Percentiles rank a stretch among this genome's conserved stretches.
These are phyloP conservation scores for Lacerta viridis DNA, from an alignment of 2,797 vertebrate genomes.

Conservation along the genomic window DNA sequence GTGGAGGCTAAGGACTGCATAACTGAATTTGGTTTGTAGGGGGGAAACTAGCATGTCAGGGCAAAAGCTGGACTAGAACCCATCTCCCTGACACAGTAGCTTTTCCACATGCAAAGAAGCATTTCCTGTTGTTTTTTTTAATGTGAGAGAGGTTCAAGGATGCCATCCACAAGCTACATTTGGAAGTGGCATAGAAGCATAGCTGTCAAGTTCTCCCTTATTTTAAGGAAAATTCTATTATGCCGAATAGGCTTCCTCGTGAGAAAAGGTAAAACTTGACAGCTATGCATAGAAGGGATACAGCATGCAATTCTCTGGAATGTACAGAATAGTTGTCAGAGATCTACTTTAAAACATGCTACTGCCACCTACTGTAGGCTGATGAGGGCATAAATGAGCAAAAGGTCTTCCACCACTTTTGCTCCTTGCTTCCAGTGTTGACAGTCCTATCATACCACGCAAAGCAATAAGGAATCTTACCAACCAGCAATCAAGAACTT, in stretches of 20 bases:
- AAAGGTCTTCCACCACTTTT: too few relatives aligned
- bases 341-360: not conserved
- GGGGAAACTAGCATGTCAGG: not conserved
- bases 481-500: slow-evolving; percentile 43
- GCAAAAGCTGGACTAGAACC: not conserved
- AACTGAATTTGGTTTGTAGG: not conserved
- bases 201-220: too few relatives aligned
- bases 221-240: too few relatives aligned
- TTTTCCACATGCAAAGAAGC: not conserved
- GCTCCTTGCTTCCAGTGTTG: not conserved
- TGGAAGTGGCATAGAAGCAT: not conserved
- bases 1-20: not conserved
- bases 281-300: not conserved
- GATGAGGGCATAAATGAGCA: not conserved
- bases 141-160: not conserved
- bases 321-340: not conserved
- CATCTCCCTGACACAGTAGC: not conserved
- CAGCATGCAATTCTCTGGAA: not conserved
- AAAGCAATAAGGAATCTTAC: not conserved
- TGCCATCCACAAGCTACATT: not conserved
- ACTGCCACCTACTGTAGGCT: not conserved
- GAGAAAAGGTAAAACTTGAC: too few relatives aligned
- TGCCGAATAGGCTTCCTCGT: too few relatives aligned
- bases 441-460: not conserved
- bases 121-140: too few relatives aligned